A percentile compares a stretch with the other conserved stretches of the same genome.
Evolutionary conservation across 2,113 vertebrate genomes (phyloP).

Genomic region (Scartelaos histophorus): DNA sequence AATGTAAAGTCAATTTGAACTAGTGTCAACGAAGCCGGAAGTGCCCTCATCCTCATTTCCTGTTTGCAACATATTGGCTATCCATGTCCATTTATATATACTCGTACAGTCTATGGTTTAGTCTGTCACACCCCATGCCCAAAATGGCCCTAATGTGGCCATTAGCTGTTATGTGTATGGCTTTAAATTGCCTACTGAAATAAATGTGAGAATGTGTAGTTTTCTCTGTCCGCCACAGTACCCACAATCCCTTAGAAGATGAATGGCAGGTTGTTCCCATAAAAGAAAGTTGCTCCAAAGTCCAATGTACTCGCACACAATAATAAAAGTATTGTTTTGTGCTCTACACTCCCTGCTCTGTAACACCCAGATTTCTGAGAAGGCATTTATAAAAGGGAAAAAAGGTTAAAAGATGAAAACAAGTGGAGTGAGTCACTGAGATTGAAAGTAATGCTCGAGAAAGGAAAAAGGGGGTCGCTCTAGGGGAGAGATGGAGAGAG

Average conservation of each 20-base stretch:
- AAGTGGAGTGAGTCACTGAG: constrained; percentile 18
- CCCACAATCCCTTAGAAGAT: background rate
- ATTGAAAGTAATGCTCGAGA: constrained; percentile 25
- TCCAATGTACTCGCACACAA: background rate
- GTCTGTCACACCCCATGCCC: background rate
- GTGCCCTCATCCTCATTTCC: too few relatives aligned
- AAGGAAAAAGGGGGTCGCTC: constrained; percentile 11
- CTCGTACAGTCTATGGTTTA: background rate
- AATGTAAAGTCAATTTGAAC: too few relatives aligned
- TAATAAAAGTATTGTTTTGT: constrained; percentile 7
- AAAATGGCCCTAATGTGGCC: background rate
- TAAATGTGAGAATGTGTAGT: background rate
- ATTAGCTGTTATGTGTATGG: background rate
- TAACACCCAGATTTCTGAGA: constrained; percentile 1
- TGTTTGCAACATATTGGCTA: too few relatives aligned
- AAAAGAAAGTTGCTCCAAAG: background rate
- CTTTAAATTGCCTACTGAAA: background rate
- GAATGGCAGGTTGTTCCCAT: background rate
- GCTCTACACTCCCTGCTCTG: background rate
- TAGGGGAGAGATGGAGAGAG: constrained; percentile 37
- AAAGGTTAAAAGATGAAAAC: constrained; percentile 31
- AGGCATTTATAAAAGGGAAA: constrained; percentile 17
- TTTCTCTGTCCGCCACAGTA: background rate
- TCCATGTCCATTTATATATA: too few relatives aligned
- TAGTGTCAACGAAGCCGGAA: too few relatives aligned